Evolutionary conservation across 2,797 vertebrate genomes (phyloP).

Genomic region (Anguilla marmorata): DNA sequence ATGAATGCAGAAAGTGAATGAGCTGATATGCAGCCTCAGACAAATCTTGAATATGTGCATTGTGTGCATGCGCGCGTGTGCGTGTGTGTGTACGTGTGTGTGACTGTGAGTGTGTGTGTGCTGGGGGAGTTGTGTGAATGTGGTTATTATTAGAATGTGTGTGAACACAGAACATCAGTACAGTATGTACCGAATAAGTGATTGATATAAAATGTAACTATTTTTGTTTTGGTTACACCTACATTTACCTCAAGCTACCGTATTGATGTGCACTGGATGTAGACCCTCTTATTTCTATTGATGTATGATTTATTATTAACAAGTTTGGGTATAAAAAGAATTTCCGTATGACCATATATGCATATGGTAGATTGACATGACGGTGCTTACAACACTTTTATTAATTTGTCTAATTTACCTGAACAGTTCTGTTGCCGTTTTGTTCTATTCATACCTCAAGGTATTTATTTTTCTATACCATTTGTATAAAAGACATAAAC

Average conservation of each 20-base stretch:
- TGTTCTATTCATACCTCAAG: background rate
- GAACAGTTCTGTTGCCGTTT: background rate
- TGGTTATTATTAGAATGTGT: background rate
- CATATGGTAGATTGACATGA: background rate
- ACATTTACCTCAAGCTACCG: background rate
- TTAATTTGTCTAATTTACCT: background rate
- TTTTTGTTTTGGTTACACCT: background rate
- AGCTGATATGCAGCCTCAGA: background rate
- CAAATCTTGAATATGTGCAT: background rate
- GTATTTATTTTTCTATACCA: background rate
- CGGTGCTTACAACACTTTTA: background rate
- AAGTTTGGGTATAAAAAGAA: background rate
- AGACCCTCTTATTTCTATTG: background rate
- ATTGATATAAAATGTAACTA: background rate
- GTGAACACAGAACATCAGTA: conserved; percentile 10
- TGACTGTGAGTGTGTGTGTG: conserved; percentile 1
- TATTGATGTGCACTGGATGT: background rate
- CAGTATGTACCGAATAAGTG: background rate
- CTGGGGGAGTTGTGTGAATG: background rate
- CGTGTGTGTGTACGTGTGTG: conserved; percentile 18
- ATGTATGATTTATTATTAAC: background rate
- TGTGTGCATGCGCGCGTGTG: background rate
- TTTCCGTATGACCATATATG: background rate
- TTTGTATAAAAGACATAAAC: background rate
- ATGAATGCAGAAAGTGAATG: conserved; percentile 43